Evolutionary conservation across 2,113 vertebrate species (phyloP).

Genomic region (Carassius auratus): DNA sequence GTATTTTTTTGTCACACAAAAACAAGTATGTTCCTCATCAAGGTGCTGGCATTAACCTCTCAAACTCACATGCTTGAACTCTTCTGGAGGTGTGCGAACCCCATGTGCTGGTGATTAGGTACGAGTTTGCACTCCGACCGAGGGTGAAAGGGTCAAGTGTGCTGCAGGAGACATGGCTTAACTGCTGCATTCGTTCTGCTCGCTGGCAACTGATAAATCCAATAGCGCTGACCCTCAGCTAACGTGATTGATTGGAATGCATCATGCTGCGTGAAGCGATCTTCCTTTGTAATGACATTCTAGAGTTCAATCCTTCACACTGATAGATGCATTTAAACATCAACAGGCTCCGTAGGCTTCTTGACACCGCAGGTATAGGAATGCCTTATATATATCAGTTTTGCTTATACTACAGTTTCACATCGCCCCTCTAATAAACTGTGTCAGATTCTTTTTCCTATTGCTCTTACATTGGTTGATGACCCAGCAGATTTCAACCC

Average conservation of each 20-base stretch:
- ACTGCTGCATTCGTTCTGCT: constrained; percentile 38
- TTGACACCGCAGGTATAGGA: constrained; percentile 36
- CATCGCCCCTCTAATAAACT: not conserved
- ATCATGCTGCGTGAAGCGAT: constrained; percentile 28
- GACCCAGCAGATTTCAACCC: constrained; percentile 30
- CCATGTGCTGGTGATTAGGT: constrained; percentile 3
- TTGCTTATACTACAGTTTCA: constrained; percentile 33
- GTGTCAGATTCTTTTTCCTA: constrained; percentile 26
- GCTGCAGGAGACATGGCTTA: constrained; percentile 30
- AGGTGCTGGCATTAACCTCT: not conserved
- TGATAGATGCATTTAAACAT: constrained; percentile 9
- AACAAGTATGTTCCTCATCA: constrained; percentile 15
- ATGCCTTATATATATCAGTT: constrained; percentile 22
- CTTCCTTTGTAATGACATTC: constrained; percentile 41
- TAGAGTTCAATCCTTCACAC: constrained; percentile 3
- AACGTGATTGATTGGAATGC: constrained; percentile 46
- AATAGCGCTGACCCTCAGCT: constrained; percentile 51
- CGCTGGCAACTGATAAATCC: constrained; percentile 28
- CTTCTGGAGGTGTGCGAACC: not conserved
- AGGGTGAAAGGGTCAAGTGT: constrained; percentile 41
- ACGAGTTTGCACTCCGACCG: not conserved
- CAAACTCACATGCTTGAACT: not conserved
- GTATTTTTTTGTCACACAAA: not conserved
- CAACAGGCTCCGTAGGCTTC: constrained; percentile 15
- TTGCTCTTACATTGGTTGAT: constrained; percentile 12